These are phyloP conservation scores for Pleuronectes platessa DNA, from an alignment of 2,113 vertebrate species.

Conservation along the genomic window DNA sequence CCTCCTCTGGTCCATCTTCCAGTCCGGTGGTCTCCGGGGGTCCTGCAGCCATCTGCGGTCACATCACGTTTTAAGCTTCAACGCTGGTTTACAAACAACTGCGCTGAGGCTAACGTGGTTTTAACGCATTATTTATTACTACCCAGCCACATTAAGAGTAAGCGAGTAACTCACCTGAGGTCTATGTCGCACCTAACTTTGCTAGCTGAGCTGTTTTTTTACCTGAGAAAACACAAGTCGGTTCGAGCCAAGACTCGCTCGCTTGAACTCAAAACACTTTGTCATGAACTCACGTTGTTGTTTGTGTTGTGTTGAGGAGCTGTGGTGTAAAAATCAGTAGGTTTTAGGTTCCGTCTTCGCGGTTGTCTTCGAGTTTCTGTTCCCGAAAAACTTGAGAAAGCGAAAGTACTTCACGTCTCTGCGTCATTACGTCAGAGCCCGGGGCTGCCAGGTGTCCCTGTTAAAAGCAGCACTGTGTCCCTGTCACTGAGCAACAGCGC, in stretches of 20 bases:
- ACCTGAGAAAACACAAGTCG: neutral
- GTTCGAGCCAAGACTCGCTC: neutral
- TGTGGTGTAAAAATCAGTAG: neutral
- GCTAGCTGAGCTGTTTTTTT: neutral
- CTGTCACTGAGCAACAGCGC: neutral
- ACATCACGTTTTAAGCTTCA: neutral
- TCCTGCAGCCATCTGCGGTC: conserved; percentile 66
- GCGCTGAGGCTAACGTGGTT: neutral
- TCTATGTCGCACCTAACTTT: neutral
- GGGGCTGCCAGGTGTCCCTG: neutral
- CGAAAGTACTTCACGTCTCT: conserved; percentile 24
- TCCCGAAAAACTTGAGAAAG: conserved; percentile 33
- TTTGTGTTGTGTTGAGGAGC: neutral
- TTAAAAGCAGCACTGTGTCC: no score
- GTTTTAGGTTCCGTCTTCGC: neutral
- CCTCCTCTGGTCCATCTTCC: neutral
- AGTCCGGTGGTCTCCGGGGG: conserved; percentile 10
- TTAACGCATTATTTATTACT: no score
- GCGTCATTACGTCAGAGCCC: conserved; percentile 49
- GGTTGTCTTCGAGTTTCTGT: neutral
- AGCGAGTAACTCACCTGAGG: no score
- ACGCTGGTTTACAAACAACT: neutral
- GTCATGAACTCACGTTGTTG: neutral
- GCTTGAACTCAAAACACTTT: neutral
- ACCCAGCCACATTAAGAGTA: no score